Base-by-base conservation (phyloP, 2,888 invertebrate species). In the Eugnorisma glareosa region DNA sequence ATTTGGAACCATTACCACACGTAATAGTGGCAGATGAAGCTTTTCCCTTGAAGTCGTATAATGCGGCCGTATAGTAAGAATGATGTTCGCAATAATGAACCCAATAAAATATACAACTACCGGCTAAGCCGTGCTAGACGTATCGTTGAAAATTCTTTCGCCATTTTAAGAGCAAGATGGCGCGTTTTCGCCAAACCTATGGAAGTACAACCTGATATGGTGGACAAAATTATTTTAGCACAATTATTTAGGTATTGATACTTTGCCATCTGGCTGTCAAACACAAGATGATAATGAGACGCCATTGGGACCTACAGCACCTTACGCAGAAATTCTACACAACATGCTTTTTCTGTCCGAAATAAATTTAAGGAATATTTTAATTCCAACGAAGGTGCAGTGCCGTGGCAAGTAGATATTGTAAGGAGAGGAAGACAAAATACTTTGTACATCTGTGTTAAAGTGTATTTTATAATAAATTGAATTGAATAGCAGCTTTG, bases 41-140 rank as follows among this genome's bases (percentile, higher is more conserved):
- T 43, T 66, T 66, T 28, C 66, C 43, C 51, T 67, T 48, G 24
- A 48, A 67, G 21, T 21, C 48, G 35, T 28, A 31, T 48, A 67
- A 67, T 67, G 67, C 67, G 67, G 24, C 67, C 48, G 24, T 67
- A 48, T 35, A 67, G 67, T 21, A 67, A 67, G 13, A 67, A 48
- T 67, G 67, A 72, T 68, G 67, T 76, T 64, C 61, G 45, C 54
- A 75, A 81, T 45, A 78, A 78, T 75, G 74, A 81, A 63, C 67
- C 73, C 68, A 80, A 77, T 76, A 77, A 77, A 77, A 77, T 80
- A 69, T 80, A 57, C 61, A 80, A 80, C 57, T 82, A 82, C 51
- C 31, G 67, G 48, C 67, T 67, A 13, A 35, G 48, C 35, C 67
- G 48, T 67, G 67, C 67, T 21, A 31, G 48, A 67, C 67, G 48